Base-by-base conservation (phyloP, 2,888 invertebrate species). In the Apomyelois bistriatella region DNA sequence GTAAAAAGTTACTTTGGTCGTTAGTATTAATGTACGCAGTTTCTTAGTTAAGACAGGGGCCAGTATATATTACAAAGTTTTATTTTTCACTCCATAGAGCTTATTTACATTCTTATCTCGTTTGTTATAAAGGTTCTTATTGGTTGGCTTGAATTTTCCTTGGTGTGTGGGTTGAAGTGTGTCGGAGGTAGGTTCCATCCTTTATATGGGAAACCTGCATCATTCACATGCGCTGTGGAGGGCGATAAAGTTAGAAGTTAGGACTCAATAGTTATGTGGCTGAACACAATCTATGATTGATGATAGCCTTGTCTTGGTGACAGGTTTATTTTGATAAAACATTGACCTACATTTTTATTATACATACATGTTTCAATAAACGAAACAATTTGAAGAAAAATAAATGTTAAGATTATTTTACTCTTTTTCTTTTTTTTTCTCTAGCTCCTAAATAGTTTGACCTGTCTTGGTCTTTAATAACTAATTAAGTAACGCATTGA, bases 171-270 rank as follows among this genome's bases (percentile, higher is more conserved):
- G 62, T 54, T 46, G 55, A 68, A 59, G 66, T 65, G 37, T 54
- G 53, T 57, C 57, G 59, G 63, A 67, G 70, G 65, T 74, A 58
- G 62, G 70, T 70, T 74, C 60, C 69, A 69, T 74, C 68, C 79
- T 79, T 64, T 79, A 79, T 70, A 80, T 66, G 80, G 80, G 63
- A 74, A 79, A 73, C 76, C 79, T 70, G 72, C 77, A 76, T 79
- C 69, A 73, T 78, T 76, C 70, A 67, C 65, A 73, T 72, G 72
- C 72, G 62, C 56, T 61, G 49, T 50, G 56, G 56, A 56, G 58
- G 56, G 59, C 48, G 54, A 55, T 53, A 55, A 55, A 57, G 55
- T 52, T 49, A 50, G 52, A 46, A 48, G 55, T 52, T 52, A 51
- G 53, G 49, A 47, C 55, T 54, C 55, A 52, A 57, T 56, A 60